These are phyloP conservation scores for Distichodus sexfasciatus DNA, from an alignment of 2,797 vertebrate species.

Conservation along the genomic window DNA sequence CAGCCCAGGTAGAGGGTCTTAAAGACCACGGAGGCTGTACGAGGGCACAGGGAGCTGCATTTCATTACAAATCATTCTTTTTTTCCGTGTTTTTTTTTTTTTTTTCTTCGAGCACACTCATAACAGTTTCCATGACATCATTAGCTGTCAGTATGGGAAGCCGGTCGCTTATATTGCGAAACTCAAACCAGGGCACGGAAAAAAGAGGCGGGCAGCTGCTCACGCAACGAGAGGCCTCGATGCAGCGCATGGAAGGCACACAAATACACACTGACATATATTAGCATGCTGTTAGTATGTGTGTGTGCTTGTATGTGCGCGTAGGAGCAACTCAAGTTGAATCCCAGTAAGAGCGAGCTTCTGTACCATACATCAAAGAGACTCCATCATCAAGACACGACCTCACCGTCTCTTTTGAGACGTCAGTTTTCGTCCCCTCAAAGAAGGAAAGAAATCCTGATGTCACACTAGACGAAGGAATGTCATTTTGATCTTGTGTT, in stretches of 20 bases:
- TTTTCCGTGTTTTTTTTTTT: no score
- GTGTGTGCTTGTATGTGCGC: no score
- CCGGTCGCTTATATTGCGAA: slow-evolving; percentile 63
- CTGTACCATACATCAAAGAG: no score
- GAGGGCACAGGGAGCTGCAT: slow-evolving; percentile 52
- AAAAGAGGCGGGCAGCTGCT: slow-evolving; percentile 52
- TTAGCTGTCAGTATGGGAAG: slow-evolving; percentile 68
- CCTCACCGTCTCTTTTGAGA: no score
- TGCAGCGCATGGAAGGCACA: background rate
- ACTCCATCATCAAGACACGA: no score
- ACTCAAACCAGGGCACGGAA: slow-evolving; percentile 63
- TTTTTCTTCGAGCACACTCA: slow-evolving; percentile 62
- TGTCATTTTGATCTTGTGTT: no score
- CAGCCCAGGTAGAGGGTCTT: slow-evolving; percentile 47
- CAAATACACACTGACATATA: slow-evolving; percentile 12
- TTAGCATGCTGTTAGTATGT: slow-evolving; percentile 28
- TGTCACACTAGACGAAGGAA: no score
- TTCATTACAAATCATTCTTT: slow-evolving; percentile 71
- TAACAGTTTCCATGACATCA: slow-evolving; percentile 76
- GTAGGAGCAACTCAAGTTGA: no score
- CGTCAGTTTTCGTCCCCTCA: no score
- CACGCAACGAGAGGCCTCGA: slow-evolving; percentile 42
- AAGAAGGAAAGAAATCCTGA: no score
- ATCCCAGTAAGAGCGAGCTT: no score
- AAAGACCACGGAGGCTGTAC: slow-evolving; percentile 46